Base-by-base conservation (phyloP, 2,113 vertebrate genomes). In the Cariama cristata region DNA sequence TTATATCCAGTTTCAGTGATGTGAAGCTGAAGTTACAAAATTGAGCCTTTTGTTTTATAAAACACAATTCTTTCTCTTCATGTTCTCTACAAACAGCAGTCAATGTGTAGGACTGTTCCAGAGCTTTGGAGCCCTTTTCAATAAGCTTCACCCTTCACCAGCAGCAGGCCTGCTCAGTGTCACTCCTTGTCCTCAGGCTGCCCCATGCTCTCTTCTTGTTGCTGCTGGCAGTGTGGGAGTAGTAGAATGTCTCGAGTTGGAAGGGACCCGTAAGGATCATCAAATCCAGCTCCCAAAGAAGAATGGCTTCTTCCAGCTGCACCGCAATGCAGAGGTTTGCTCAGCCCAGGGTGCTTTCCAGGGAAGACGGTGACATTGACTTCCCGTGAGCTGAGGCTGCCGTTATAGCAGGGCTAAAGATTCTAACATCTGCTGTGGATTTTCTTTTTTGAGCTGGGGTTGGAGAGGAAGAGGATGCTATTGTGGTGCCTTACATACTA, bases 201-300 rank as follows among this genome's bases (percentile, higher is more conserved):
- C 11, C 9, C 52, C 0, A 0, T 3, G 7, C 45, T 56, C n/a
- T 75, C 5, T 3, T 63, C 64, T 42, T 6, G 1, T 49, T 0
- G 2, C 55, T 12, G 14, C 30, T 68, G 40, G 35, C 18, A 5
- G 30, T 0, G 11, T 26, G 60, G 49, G 53, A 73, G 23, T 77
- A n/a, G 7, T 3, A 18, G 26, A 56, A 19, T 14, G 35, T 20
- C 30, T 59, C 6, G 1, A 19, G 40, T 38, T 44, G 80, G 35
- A 71, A 62, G 38, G 49, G 38, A 9, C n/a, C n/a, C 22, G 1
- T 52, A 17, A 38, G 13, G 55, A 20, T 64, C 16, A 8, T 62
- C 0, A 1, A 52, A 18, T 60, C 14, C 14, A 11, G 3, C 30
- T 42, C 45, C 47, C 17, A 21, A 26, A 42, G 24, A 60, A 56